Evolutionary conservation across 2,888 invertebrate species (phyloP).

Genomic region (Odontocerum albicorne): DNA sequence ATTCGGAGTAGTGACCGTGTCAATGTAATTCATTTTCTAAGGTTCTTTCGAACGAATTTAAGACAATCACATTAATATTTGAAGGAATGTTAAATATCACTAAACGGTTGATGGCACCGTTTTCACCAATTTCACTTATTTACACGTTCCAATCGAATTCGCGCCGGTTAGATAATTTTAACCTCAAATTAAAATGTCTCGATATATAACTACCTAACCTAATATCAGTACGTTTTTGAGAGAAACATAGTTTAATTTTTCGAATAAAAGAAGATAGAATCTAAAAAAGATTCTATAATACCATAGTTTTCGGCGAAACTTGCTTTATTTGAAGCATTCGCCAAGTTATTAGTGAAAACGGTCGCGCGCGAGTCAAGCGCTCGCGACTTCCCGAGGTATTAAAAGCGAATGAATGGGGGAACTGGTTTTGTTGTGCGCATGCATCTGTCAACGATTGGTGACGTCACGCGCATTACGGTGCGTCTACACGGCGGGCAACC

Average conservation of each 20-base stretch:
- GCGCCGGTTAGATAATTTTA: slow-evolving; percentile 29
- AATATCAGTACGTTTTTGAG: slow-evolving; percentile 15
- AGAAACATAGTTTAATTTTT: slow-evolving; percentile 20
- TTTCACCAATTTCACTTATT: slow-evolving; percentile 24
- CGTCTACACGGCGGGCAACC: not conserved
- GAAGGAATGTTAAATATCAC: slow-evolving; percentile 19
- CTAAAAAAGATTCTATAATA: slow-evolving; percentile 8
- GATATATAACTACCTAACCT: slow-evolving; percentile 14
- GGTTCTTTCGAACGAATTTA: slow-evolving; percentile 45
- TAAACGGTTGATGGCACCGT: slow-evolving; percentile 12
- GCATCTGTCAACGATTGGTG: slow-evolving; percentile 33
- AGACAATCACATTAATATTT: slow-evolving; percentile 21
- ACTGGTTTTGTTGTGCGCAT: slow-evolving; percentile 18
- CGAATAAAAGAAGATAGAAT: slow-evolving; percentile 1
- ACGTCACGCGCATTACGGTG: slow-evolving; percentile 24
- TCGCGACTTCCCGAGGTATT: slow-evolving; percentile 16
- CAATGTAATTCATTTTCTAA: slow-evolving; percentile 57
- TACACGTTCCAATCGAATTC: slow-evolving; percentile 19
- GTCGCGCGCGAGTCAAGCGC: slow-evolving; percentile 13
- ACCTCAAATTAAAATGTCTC: slow-evolving; percentile 23
- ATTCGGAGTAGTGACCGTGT: slow-evolving; percentile 72
- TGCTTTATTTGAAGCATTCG: slow-evolving; percentile 13
- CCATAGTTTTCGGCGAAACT: slow-evolving; percentile 14
- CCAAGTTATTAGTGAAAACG: slow-evolving; percentile 15
- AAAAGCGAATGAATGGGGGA: slow-evolving; percentile 29